Evolutionary conservation across 2,113 vertebrate genomes (phyloP), one percentile per base, ranked within the genome.

Genomic region (Alaudala cheleensis): DNA sequence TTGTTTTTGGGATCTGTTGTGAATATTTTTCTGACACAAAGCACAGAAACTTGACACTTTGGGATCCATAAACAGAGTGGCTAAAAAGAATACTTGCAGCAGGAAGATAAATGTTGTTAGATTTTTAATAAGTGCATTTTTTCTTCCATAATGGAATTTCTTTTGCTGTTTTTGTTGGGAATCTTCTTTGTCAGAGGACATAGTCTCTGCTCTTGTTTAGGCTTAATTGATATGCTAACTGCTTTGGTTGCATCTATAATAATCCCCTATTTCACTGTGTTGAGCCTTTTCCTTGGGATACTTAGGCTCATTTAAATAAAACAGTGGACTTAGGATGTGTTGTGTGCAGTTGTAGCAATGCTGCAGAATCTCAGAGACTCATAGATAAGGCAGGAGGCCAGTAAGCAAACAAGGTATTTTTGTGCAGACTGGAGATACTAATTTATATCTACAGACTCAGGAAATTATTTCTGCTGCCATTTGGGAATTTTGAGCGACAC

Each of bases 381-480:
- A 81, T 91, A 51, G 28, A 5, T 86, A 65, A 94, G 88, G 71
- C 88, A 92, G 67, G 92, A 84, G 62, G 50, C 76, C 87, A 66
- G 72, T 90, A 67, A 66, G 67, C 53, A 53, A 39, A 70, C 66
- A 60, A 92, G 84, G 88, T 76, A 61, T 64, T 88, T 79, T 61
- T 53, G 25, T 86, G 93, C 92, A 92, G 86, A 86, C 77, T 88
- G 17, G 81, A 65, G 37, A 71, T 93, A 87, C 45, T 96, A 95
- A 96, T 96, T 97, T 96, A 67, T 90, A 69, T 87, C 44, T 72
- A 90, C 47, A 86, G 92, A 72, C 80, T 86, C 74, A 65, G 95
- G 61, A 97, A 96, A 90, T 97, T 25, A 94, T 96, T 94, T 95
- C 81, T 95, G 83, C 82, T 94, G 85, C 85, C 85, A 70, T 88